Percentiles rank a stretch among this genome's conserved stretches.
Evolutionary conservation across 2,113 vertebrate species (phyloP).

Genomic region (Pipa parva): DNA sequence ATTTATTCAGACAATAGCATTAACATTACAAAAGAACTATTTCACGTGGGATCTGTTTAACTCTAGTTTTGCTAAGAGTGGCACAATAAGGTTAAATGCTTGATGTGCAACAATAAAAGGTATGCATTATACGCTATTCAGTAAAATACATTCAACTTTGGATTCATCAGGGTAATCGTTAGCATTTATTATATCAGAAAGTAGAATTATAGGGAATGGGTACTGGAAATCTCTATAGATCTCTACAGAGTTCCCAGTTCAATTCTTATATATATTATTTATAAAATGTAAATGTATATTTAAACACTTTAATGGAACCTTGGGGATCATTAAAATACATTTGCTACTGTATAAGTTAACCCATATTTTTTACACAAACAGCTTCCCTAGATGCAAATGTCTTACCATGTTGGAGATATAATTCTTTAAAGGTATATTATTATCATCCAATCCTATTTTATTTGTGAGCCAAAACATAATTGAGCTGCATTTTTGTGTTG

Average conservation of each 20-base stretch:
- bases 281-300: no score
- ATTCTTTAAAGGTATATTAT: no score
- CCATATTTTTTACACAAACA: no score
- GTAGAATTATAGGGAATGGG: slow-evolving; percentile 22
- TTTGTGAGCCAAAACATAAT: no score
- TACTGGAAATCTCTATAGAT: slow-evolving; percentile 14
- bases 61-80: slow-evolving; percentile 43
- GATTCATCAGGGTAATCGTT: slow-evolving; percentile 48
- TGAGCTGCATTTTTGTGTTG: no score
- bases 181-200: slow-evolving; percentile 27
- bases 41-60: slow-evolving; percentile 49
- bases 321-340: no score
- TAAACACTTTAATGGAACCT: no score
- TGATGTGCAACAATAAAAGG: slow-evolving; percentile 21
- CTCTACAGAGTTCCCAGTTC: neutral
- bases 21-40: slow-evolving; percentile 54
- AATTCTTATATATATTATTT: no score
- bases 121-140: neutral
- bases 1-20: slow-evolving; percentile 50
- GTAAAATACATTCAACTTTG: slow-evolving; percentile 39
- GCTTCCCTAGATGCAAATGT: no score
- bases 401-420: no score
- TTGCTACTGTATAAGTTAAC: no score
- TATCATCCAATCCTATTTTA: no score
- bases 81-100: slow-evolving; percentile 45